A percentile compares a stretch with the other conserved stretches of the same genome.
Evolutionary conservation across 1,140 invertebrate genomes (phyloP).

Genomic region (Acromyrmex echinatior): DNA sequence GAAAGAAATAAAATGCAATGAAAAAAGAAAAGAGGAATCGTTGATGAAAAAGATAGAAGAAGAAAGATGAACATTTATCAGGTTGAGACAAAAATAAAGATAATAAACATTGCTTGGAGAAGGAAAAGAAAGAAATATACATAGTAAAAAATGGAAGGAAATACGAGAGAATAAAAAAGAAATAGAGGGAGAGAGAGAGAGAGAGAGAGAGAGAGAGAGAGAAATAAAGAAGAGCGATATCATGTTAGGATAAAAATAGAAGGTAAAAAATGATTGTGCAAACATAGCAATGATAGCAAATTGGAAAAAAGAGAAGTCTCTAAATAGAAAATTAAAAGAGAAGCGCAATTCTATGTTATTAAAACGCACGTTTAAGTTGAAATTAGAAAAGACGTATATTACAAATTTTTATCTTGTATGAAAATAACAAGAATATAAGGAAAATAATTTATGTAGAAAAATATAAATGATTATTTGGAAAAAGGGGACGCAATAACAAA

Average conservation of each 20-base stretch:
- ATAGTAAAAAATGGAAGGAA: conserved; percentile 56
- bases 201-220: conserved; percentile 31
- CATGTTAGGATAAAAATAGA: conserved; percentile 31
- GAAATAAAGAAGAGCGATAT: conserved; percentile 18
- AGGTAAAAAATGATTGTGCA: conserved; percentile 7
- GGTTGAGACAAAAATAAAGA: conserved; percentile 27
- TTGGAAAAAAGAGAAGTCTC: conserved; percentile 8
- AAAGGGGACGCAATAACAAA: neutral
- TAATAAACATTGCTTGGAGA: conserved; percentile 8
- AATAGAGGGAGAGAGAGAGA: conserved; percentile 33
- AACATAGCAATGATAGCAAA: conserved; percentile 33
- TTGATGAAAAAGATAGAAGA: conserved; percentile 30
- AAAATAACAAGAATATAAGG: neutral
- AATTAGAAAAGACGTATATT: neutral
- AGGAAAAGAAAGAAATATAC: conserved; percentile 64
- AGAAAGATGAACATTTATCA: conserved; percentile 3
- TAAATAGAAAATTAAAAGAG: conserved; percentile 4
- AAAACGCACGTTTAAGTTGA: neutral
- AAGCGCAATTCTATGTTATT: neutral
- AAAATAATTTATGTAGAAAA: neutral
- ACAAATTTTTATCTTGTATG: conserved; percentile 3
- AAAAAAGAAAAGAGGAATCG: conserved; percentile 40
- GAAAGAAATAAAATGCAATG: conserved; percentile 9
- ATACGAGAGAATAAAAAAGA: conserved; percentile 43
- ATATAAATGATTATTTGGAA: neutral